Evolutionary conservation across 2,797 vertebrate species (phyloP), one percentile per base, ranked within the genome.

Genomic region (Iguana delicatissima): DNA sequence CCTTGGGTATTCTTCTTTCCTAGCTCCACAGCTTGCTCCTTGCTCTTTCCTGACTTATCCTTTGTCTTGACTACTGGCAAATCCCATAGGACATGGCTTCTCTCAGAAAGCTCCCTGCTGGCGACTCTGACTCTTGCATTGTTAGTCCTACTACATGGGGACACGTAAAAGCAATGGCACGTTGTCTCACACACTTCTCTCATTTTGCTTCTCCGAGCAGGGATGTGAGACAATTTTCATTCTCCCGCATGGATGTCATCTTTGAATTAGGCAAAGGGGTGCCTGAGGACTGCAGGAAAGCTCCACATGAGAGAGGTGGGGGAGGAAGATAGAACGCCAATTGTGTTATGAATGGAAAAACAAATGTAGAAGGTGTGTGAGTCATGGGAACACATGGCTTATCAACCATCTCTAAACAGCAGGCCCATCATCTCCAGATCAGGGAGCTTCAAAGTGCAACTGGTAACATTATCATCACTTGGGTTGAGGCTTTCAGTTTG

Each of bases 241-340:
- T 89, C 5, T n/a, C 80, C 90, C 89, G 80, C 69, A 83, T n/a
- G 89, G 88, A 90, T 14, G 50, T 35, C 18, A 35, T 24, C 9
- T 24, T 87, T 57, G 93, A 91, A 94, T 94, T 93, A 92, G 73
- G 46, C 80, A 73, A 76, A 64, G 46, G 77, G 72, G 22, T 83
- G 46, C 84, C 88, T 81, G 55, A 38, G 62, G 73, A 59, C 3
- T 14, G 22, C 16, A 52, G 86, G 26, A 52, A 80, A 80, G 38
- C 13, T 2, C 1, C 9, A 10, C 32, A n/a, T 35, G 24, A 29
- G 1, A 2, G 46, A 29, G 24, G 77, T 29, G 10, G 20, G 46
- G 26, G 4, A 8, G 3, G 22, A 35, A 29, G 59, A 72, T 29
- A n/a, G 20, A 29, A 18, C 26, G 29, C 55, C 52, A 64, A 57